A percentile compares a stretch with the other conserved stretches of the same genome.
These are phyloP conservation scores for Takifugu rubripes DNA, from an alignment of 2,797 vertebrate species.

Conservation along the genomic window DNA sequence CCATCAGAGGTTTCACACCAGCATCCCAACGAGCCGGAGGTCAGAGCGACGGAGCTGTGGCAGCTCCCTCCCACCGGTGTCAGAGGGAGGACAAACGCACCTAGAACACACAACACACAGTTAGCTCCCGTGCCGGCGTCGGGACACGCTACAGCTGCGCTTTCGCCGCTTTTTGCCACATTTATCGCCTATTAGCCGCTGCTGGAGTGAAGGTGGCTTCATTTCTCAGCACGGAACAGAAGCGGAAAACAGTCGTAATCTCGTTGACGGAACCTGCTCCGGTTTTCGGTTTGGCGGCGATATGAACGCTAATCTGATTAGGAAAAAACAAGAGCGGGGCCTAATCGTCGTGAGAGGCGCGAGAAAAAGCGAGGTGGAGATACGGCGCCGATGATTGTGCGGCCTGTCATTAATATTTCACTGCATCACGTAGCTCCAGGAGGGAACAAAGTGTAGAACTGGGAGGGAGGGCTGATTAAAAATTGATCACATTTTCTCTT, in stretches of 20 bases:
- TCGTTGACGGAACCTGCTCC: constrained; percentile 61
- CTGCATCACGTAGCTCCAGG: constrained; percentile 58
- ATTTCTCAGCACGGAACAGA: constrained; percentile 52
- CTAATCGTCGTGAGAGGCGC: constrained; percentile 49
- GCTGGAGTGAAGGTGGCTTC: constrained; percentile 23
- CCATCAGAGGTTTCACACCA: constrained; percentile 70
- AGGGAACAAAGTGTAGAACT: constrained; percentile 62
- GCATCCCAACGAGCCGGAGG: constrained; percentile 48
- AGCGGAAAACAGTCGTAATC: constrained; percentile 66
- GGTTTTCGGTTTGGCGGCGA: constrained; percentile 69
- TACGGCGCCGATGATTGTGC: constrained; percentile 48
- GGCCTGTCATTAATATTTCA: constrained; percentile 76
- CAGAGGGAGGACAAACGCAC: constrained; percentile 37
- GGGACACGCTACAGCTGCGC: background rate
- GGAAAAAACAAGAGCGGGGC: constrained; percentile 61
- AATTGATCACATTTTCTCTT: constrained; percentile 72
- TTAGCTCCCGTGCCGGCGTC: constrained; percentile 13
- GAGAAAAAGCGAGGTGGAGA: constrained; percentile 40
- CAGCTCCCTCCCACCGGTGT: constrained; percentile 24
- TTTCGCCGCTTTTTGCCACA: constrained; percentile 5
- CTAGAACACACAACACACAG: constrained; percentile 46
- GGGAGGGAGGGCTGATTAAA: constrained; percentile 65
- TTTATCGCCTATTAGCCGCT: constrained; percentile 30
- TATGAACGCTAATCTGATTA: constrained; percentile 71
- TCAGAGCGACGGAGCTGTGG: constrained; percentile 32